phyloP scores from a whole-genome alignment of 2,797 vertebrate genomes.

The Psittacula derbiana region DNA sequence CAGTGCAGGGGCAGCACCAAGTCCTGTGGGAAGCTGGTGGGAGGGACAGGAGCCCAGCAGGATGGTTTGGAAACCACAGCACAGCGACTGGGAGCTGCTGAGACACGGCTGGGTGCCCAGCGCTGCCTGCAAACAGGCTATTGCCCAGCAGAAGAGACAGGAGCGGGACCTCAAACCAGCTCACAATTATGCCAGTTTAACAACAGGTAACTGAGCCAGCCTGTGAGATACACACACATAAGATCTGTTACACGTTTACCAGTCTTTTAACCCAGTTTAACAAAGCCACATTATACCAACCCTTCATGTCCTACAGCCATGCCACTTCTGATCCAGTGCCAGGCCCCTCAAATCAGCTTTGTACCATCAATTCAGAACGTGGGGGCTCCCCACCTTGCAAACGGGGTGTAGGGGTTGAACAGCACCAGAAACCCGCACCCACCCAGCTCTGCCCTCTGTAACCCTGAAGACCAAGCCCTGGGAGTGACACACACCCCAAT shows the following conservation, averaged over 20 bases:
- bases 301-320: background rate
- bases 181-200: background rate
- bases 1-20: background rate
- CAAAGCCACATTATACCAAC: background rate
- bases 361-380: background rate
- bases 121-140: background rate
- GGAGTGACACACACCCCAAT: accelerated
- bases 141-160: background rate
- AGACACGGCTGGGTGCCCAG: background rate
- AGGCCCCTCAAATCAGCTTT: background rate
- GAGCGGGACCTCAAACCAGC: background rate
- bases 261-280: background rate
- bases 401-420: background rate
- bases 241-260: accelerated
- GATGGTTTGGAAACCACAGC: background rate
- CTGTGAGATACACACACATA: background rate
- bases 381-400: background rate
- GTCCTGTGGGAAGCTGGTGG: background rate
- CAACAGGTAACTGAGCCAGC: background rate
- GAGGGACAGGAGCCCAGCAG: background rate
- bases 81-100: background rate
- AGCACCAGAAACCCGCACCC: background rate
- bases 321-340: background rate
- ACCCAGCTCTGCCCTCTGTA: background rate
- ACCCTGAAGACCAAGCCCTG: background rate